Conservation (phyloP, 1,140 invertebrate genomes). For the Lineus longissimus region DNA sequence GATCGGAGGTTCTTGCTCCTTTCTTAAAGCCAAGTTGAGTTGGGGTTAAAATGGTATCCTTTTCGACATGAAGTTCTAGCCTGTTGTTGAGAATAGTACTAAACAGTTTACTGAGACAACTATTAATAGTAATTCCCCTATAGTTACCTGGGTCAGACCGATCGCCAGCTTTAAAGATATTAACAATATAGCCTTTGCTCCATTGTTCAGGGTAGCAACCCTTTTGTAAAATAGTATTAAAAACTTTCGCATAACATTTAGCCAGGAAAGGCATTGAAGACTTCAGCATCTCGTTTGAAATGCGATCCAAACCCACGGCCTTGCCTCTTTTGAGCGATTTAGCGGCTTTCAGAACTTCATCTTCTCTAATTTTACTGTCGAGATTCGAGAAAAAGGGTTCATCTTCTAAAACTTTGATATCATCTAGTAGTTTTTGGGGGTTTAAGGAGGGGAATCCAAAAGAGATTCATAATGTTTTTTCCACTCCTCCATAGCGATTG, state of each 20-base stretch:
- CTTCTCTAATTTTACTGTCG: constrained; percentile 3
- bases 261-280: neutral
- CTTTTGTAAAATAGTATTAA: constrained; percentile 5
- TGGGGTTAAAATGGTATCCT: neutral
- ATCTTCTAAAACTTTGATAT: neutral
- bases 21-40: neutral
- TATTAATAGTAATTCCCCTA: constrained; percentile 2
- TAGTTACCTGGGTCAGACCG: constrained; percentile 1
- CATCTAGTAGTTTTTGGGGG: too few species aligned
- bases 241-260: neutral
- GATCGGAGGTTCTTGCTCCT: neutral
- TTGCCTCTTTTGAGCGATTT: constrained; percentile 5
- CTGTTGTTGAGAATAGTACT: neutral
- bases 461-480: too few species aligned
- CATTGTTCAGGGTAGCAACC: constrained; percentile 6
- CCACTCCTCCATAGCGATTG: too few species aligned
- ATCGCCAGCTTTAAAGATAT: constrained; percentile 9
- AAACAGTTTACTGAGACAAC: neutral
- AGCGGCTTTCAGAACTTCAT: neutral
- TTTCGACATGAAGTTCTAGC: neutral
- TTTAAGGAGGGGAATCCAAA: too few species aligned
- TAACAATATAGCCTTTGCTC: constrained; percentile 10
- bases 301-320: neutral
- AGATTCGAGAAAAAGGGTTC: neutral
- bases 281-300: constrained; percentile 9